A percentile compares a stretch with the other conserved stretches of the same genome.
phyloP scores from a whole-genome alignment of 2,888 invertebrate genomes.

The Sesamia inferens region DNA sequence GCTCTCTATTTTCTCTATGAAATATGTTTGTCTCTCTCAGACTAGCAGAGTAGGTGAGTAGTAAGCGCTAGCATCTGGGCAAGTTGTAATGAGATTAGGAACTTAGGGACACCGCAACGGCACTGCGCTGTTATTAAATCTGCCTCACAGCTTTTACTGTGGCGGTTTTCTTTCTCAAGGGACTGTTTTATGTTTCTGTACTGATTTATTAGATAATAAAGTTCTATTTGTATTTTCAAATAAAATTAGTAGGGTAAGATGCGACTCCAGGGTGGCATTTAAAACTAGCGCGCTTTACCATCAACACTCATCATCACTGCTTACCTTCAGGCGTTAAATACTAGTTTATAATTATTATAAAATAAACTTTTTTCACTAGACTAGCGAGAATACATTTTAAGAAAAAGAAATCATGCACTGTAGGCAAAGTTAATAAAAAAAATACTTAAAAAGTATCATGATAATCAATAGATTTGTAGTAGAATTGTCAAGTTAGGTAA shows the following conservation, averaged over 20 bases:
- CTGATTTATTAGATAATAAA: background rate
- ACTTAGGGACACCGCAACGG: slow-evolving; percentile 37
- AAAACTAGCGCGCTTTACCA: too few relatives aligned
- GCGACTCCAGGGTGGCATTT: background rate
- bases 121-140: slow-evolving; percentile 47
- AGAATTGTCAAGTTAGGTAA: background rate
- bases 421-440: background rate
- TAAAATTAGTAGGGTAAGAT: background rate
- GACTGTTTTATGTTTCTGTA: background rate
- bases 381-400: background rate
- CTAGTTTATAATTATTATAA: too few relatives aligned
- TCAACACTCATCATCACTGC: too few relatives aligned
- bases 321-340: too few relatives aligned
- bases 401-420: background rate
- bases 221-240: background rate
- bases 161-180: slow-evolving; percentile 9
- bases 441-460: too few relatives aligned
- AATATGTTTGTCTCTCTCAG: slow-evolving; percentile 38
- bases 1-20: slow-evolving; percentile 16
- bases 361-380: too few relatives aligned
- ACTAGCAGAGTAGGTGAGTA: slow-evolving; percentile 20
- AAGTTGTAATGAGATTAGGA: slow-evolving; percentile 53
- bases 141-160: slow-evolving; percentile 31
- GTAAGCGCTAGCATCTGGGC: slow-evolving; percentile 43
- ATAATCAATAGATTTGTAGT: background rate